Evolutionary conservation across 2,888 invertebrate genomes (phyloP).

Genomic region (Pasiphila rectangulata): DNA sequence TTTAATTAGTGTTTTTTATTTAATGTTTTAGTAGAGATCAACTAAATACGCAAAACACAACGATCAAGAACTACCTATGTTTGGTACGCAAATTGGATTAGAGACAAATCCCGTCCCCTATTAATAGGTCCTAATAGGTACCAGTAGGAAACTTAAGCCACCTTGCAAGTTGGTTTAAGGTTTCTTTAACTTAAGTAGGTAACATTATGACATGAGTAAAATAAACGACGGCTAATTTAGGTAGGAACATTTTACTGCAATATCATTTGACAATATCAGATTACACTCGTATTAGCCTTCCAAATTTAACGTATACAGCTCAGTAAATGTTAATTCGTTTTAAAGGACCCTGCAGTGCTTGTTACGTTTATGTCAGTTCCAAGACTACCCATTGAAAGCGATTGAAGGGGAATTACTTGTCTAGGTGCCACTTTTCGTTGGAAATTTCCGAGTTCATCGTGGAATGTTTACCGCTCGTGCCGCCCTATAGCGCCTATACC

Average conservation of each 20-base stretch:
- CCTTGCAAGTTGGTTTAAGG: background rate
- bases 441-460: background rate
- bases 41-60: too few relatives aligned
- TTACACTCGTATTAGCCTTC: too few relatives aligned
- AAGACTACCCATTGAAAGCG: background rate
- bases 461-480: background rate
- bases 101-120: constrained; percentile 33
- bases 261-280: too few relatives aligned
- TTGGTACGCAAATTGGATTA: constrained; percentile 47
- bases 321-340: too few relatives aligned
- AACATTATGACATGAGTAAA: background rate
- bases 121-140: constrained; percentile 39
- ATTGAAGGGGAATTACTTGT: background rate
- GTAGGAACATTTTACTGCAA: too few relatives aligned
- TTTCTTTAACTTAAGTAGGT: background rate
- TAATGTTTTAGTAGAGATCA: too few relatives aligned
- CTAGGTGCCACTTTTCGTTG: background rate
- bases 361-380: background rate
- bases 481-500: too few relatives aligned
- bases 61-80: too few relatives aligned
- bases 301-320: too few relatives aligned
- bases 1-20: too few relatives aligned
- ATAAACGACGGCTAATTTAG: too few relatives aligned
- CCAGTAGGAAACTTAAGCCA: background rate
- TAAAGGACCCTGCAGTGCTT: too few relatives aligned